These are phyloP conservation scores for Parnassius smintheus DNA, from an alignment of 2,888 invertebrate genomes.

Conservation along the genomic window DNA sequence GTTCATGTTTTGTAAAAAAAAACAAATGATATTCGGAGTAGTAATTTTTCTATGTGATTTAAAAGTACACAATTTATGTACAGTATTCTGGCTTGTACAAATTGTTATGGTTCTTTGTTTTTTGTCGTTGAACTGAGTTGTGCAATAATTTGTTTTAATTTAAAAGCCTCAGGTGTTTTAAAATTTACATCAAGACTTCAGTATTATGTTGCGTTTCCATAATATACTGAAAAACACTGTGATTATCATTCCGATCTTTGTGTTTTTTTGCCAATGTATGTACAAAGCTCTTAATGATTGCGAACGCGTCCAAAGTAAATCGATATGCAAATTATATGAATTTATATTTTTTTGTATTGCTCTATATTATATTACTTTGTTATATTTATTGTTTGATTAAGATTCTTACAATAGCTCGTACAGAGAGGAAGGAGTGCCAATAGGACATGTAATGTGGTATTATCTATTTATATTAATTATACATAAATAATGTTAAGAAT, in stretches of 20 bases:
- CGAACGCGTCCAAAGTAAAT: slow-evolving; percentile 47
- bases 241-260: slow-evolving; percentile 29
- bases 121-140: background rate
- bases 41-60: too few relatives aligned
- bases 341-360: slow-evolving; percentile 39
- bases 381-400: slow-evolving; percentile 42
- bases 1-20: too few relatives aligned
- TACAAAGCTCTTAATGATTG: slow-evolving; percentile 45
- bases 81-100: background rate
- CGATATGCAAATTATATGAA: slow-evolving; percentile 28
- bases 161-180: background rate
- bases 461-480: slow-evolving; percentile 67
- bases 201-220: slow-evolving; percentile 23
- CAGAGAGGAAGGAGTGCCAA: slow-evolving; percentile 61
- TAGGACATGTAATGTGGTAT: slow-evolving; percentile 56
- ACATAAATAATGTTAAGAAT: slow-evolving; percentile 68
- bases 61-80: too few relatives aligned
- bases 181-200: slow-evolving; percentile 20
- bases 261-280: slow-evolving; percentile 46
- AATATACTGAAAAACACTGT: slow-evolving; percentile 4
- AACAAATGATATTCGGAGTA: too few relatives aligned
- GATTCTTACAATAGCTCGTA: slow-evolving; percentile 24
- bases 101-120: too few relatives aligned
- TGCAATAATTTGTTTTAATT: slow-evolving; percentile 1
- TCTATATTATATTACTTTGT: slow-evolving; percentile 31